Conservation (phyloP, 2,888 invertebrate genomes). For the Drosophila tripunctata region DNA sequence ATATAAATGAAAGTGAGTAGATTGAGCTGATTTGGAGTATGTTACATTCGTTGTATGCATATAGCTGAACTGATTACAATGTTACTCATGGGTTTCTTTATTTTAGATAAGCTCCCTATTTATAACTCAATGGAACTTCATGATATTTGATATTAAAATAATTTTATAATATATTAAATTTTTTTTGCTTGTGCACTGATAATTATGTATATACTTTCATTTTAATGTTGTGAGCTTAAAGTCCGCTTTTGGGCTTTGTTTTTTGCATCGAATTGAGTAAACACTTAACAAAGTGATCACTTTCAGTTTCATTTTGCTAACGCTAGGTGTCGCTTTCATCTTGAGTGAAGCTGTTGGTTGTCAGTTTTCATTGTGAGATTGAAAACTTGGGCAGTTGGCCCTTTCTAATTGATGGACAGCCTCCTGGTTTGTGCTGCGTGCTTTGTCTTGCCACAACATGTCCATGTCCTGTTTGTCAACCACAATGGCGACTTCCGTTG, state of each 20-base stretch:
- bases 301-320: neutral
- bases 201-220: no score
- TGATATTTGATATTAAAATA: no score
- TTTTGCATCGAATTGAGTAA: neutral
- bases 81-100: no score
- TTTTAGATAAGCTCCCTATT: no score
- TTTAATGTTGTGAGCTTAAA: no score
- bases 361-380: constrained; percentile 45
- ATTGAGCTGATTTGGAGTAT: no score
- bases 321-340: constrained; percentile 41
- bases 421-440: constrained; percentile 14
- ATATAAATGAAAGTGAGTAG: no score
- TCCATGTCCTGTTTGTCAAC: constrained; percentile 55
- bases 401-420: constrained; percentile 54
- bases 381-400: constrained; percentile 45
- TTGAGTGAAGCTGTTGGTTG: constrained; percentile 20
- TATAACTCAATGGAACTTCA: no score
- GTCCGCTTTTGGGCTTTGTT: neutral
- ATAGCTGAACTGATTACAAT: no score
- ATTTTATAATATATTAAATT: no score
- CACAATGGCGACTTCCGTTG: constrained; percentile 56
- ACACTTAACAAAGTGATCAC: neutral
- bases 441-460: constrained; percentile 30
- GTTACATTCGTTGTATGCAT: no score
- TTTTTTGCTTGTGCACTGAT: no score